Percentiles rank a stretch among this genome's conserved stretches.
Conservation (phyloP, 2,113 vertebrate genomes). For the Emydura subglobosa region DNA sequence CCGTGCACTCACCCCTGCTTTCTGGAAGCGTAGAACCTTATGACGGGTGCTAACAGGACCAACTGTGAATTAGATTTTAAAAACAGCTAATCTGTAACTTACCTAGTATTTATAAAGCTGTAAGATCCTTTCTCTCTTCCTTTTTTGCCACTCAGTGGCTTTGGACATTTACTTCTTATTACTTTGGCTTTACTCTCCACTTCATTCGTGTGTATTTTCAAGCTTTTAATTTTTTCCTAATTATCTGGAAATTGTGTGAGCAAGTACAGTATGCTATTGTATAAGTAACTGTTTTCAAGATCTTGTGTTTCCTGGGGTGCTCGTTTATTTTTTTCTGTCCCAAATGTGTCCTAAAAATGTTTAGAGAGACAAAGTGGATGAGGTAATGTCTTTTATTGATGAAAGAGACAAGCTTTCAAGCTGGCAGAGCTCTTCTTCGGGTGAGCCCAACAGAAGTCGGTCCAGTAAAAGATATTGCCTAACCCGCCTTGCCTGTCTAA, state of each 20-base stretch:
- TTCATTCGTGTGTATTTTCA: not conserved
- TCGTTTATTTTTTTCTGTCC: not conserved
- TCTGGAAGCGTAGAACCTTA: no score
- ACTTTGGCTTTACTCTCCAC: slow-evolving; percentile 2
- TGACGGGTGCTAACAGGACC: no score
- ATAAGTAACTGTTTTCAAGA: not conserved
- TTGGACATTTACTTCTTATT: not conserved
- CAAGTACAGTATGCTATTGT: not conserved
- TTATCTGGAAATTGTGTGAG: not conserved
- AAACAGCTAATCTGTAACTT: not conserved
- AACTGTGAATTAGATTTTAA: no score
- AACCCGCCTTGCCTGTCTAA: not conserved
- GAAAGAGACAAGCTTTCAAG: not conserved
- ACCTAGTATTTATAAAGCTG: not conserved
- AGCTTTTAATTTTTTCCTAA: not conserved
- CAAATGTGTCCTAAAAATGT: not conserved
- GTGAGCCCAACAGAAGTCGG: not conserved
- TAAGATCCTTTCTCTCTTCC: not conserved
- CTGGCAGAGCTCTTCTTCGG: not conserved
- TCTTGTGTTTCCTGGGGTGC: not conserved
- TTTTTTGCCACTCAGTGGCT: not conserved
- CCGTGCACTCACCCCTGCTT: no score
- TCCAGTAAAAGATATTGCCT: not conserved
- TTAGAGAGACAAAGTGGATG: not conserved
- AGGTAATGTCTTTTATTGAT: not conserved